Base-by-base conservation (phyloP, 2,888 invertebrate genomes). In the Folsomia candida region DNA sequence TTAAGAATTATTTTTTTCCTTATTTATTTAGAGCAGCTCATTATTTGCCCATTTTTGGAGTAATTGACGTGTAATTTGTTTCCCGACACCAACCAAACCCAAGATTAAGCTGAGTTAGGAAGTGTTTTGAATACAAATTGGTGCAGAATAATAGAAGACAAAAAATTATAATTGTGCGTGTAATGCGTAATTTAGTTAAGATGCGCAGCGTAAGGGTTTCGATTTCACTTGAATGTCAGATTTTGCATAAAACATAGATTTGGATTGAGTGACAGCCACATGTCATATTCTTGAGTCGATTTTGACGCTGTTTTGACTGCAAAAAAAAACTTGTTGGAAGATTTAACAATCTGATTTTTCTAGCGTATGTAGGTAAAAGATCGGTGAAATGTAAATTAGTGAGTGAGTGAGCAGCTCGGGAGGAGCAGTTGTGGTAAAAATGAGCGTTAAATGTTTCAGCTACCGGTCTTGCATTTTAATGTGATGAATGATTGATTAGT, bases 401-500 rank as follows among this genome's bases (percentile, higher is more conserved):
- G 47, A 47, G 18, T 47, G n/a, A n/a, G n/a, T n/a, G n/a, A n/a
- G n/a, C n/a, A n/a, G n/a, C n/a, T n/a, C n/a, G n/a, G n/a, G n/a
- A n/a, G n/a, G n/a, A n/a, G n/a, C n/a, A n/a, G n/a, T n/a, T n/a
- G n/a, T n/a, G n/a, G n/a, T n/a, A 9, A 9, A 47, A 47, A 18
- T 47, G 18, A 11, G 18, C 9, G 9, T 47, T 47, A 47, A 47
- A 47, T 47, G 47, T 71, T 67, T 71, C 24, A 51, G 72, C 72
- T 72, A 72, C 72, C 67, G 72, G 69, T 66, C 64, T 72, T 72
- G 72, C 65, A 72, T 69, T 69, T 24, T 57, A 69, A 69, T 61
- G 18, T 47, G 47, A 47, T 47, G 47, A 47, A 47, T 47, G 47
- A 47, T 47, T 47, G 47, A 47, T 47, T 47, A 47, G 9, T n/a